Evolutionary conservation across 2,797 vertebrate species (phyloP), one percentile per base, ranked within the genome.

Genomic region (Eleutherodactylus coqui): DNA sequence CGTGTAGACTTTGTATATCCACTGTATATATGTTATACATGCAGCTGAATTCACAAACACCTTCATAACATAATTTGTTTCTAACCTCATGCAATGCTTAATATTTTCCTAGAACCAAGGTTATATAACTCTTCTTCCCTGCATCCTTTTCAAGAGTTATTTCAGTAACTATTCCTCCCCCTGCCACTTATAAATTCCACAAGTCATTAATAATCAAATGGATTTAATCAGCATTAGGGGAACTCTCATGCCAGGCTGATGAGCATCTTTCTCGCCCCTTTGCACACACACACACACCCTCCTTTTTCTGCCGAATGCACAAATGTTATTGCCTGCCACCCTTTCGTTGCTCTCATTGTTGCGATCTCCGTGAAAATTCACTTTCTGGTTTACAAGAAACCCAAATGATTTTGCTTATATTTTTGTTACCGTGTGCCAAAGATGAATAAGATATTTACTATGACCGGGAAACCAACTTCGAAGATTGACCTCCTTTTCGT

Each of bases 121-220:
- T 87, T 87, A 84, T 79, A 79, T 84, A 87, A 87, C 53, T 84
- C 49, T 67, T 77, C 51, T 73, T 82, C 24, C 38, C 69, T 67
- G 67, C 69, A 75, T 79, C 53, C 29, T 79, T 78, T 69, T 55
- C 34, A 76, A 36, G 62, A 75, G 86, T 79, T 87, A 87, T 87
- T 87, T 87, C 67, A 51, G 81, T 83, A 62, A 60, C 75, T 75
- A 49, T 83, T 76, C 86, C 86, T 84, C 86, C 86, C 55, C 82
- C 82, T 84, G 76, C 82, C 82, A 84, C 86, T 87, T 87, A 87
- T 45, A 83, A 87, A 87, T 87, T 87, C 82, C 67, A 79, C 76
- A 87, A 87, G 82, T 84, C 86, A 87, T 87, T 84, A 87, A 87
- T 87, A 87, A 87, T 84, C 82, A 84, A 84, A 84, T 75, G 69